phyloP scores from a whole-genome alignment of 2,113 vertebrate genomes.

The Gallinago media region DNA sequence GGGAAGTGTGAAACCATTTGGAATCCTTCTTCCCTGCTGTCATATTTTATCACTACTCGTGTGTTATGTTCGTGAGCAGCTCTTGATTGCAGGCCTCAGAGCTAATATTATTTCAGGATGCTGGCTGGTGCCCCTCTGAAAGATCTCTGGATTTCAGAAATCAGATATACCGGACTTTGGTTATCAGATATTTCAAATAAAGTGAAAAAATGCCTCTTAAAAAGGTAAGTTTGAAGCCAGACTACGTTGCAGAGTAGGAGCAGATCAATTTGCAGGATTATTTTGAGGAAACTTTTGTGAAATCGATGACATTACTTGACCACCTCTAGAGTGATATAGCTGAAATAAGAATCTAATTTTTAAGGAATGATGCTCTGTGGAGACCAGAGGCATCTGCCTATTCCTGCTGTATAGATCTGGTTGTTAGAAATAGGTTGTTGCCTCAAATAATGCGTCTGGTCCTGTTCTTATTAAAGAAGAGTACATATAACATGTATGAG shows the following conservation, averaged over 20 bases:
- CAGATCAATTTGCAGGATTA: background rate
- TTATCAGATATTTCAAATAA: conserved; percentile 17
- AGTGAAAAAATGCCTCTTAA: background rate
- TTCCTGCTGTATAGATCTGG: background rate
- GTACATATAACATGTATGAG: background rate
- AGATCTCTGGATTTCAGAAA: conserved; percentile 1
- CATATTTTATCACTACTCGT: conserved; percentile 47
- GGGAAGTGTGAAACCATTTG: conserved; percentile 60
- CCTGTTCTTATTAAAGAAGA: background rate
- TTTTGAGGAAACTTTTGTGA: background rate
- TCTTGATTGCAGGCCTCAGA: conserved; percentile 37
- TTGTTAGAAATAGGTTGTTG: background rate
- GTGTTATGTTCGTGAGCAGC: background rate
- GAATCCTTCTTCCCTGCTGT: conserved; percentile 54
- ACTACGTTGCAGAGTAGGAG: background rate
- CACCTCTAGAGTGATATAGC: background rate
- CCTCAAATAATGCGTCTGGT: background rate
- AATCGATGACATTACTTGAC: background rate
- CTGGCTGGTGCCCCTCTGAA: background rate
- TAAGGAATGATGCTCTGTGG: background rate
- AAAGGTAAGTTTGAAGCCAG: background rate
- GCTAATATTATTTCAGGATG: background rate
- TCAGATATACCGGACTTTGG: background rate
- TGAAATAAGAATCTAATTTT: background rate
- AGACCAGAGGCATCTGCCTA: background rate